phyloP scores from a whole-genome alignment of 2,113 vertebrate genomes.

The Neolamprologus cancellatus region DNA sequence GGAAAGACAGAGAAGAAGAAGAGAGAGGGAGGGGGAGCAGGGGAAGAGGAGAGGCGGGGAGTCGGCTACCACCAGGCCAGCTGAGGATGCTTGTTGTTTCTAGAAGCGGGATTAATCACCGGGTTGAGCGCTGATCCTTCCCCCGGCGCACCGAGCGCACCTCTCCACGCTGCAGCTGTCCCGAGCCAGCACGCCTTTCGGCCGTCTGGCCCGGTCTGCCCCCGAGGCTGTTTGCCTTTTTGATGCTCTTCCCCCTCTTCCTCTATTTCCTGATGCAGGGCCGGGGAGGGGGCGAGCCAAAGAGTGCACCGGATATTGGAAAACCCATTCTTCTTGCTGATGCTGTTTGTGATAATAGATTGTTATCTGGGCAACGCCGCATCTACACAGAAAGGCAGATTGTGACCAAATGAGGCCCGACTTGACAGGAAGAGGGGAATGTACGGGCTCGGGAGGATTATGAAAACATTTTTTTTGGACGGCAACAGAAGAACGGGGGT shows the following conservation, averaged over 20 bases:
- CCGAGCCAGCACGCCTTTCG: not conserved
- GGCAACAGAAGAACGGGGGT: conserved; percentile 4
- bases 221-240: not conserved
- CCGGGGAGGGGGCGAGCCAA: conserved; percentile 55
- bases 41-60: conserved; percentile 19
- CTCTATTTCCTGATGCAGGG: conserved; percentile 58
- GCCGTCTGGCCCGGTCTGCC: not conserved
- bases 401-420: conserved; percentile 2
- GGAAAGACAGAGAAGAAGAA: not conserved
- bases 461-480: conserved; percentile 8
- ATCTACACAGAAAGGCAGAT: not conserved
- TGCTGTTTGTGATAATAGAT: conserved; percentile 51
- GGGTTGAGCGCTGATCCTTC: conserved; percentile 2
- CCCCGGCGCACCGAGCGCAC: not conserved
- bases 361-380: conserved; percentile 26
- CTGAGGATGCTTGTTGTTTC: conserved; percentile 64
- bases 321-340: conserved; percentile 64
- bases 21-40: not conserved
- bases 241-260: conserved; percentile 16
- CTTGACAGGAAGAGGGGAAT: not conserved
- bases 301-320: conserved; percentile 72
- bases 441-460: not conserved
- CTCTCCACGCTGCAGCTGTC: not conserved
- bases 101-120: conserved; percentile 14
- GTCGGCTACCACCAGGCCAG: conserved; percentile 27